Evolutionary conservation across 2,888 invertebrate species (phyloP).

Genomic region (Phaedon cochleariae): DNA sequence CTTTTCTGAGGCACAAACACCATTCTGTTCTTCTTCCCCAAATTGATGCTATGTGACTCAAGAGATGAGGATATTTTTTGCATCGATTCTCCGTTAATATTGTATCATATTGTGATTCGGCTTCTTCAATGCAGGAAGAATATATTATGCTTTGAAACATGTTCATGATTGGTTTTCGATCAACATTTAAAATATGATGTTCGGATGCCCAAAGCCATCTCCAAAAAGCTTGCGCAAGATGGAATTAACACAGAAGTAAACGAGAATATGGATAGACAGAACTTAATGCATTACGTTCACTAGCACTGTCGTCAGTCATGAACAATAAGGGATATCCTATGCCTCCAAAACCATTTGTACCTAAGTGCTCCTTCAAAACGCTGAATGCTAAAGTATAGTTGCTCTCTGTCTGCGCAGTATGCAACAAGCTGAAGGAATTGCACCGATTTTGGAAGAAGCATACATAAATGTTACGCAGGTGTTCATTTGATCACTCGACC

Average conservation of each 20-base stretch:
- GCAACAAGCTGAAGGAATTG: constrained; percentile 18
- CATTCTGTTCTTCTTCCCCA: too few relatives aligned
- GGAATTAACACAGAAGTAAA: constrained; percentile 5
- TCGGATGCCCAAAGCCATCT: constrained; percentile 7
- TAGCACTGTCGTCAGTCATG: constrained; percentile 9
- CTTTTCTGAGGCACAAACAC: constrained; percentile 10
- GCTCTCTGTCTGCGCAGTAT: constrained; percentile 12
- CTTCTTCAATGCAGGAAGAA: constrained; percentile 11
- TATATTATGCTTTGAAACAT: constrained; percentile 3
- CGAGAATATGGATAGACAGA: background rate
- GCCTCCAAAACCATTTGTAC: constrained; percentile 11
- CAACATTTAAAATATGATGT: background rate
- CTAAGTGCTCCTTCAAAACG: constrained; percentile 7
- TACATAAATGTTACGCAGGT: constrained; percentile 25
- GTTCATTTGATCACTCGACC: constrained; percentile 26
- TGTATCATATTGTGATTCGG: constrained; percentile 1
- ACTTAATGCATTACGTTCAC: background rate
- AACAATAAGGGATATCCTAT: constrained; percentile 4
- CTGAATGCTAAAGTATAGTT: constrained; percentile 9
- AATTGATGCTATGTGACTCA: too few relatives aligned
- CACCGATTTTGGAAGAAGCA: constrained; percentile 23
- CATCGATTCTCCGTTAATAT: too few relatives aligned
- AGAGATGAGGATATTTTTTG: too few relatives aligned
- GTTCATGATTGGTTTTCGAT: constrained; percentile 4
- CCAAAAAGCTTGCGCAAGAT: constrained; percentile 3